These are phyloP conservation scores for Erpetoichthys calabaricus DNA, from an alignment of 2,797 vertebrate genomes.

Conservation along the genomic window DNA sequence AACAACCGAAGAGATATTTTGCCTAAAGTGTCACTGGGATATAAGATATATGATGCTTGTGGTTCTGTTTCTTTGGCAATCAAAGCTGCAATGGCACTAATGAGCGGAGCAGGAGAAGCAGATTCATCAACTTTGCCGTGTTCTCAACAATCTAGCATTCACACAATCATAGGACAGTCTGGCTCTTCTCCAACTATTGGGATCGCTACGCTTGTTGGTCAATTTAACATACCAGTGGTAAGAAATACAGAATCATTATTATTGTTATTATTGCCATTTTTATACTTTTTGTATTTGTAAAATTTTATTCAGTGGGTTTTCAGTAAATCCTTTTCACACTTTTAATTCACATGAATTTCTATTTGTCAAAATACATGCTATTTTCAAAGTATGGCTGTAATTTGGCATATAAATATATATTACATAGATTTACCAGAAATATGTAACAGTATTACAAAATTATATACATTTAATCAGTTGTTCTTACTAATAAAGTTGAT, in stretches of 20 bases:
- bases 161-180: constrained; percentile 31
- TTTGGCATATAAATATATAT: no score
- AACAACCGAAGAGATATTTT: constrained; percentile 28
- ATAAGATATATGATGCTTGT: constrained; percentile 32
- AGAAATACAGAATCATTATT: neutral
- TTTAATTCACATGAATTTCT: no score
- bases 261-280: no score
- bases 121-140: constrained; percentile 12
- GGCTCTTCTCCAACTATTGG: constrained; percentile 30
- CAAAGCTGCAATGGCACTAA: constrained; percentile 27
- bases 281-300: no score
- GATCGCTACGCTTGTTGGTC: constrained; percentile 25
- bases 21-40: constrained; percentile 25
- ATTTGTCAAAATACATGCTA: no score
- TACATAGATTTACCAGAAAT: no score
- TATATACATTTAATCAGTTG: no score
- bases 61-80: constrained; percentile 27
- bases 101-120: constrained; percentile 29
- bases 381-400: no score
- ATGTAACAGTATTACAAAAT: no score
- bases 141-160: constrained; percentile 21
- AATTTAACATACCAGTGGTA: constrained; percentile 28
- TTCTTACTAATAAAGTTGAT: no score
- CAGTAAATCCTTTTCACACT: no score
- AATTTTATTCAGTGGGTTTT: no score